Base-by-base conservation (phyloP, 2,113 vertebrate genomes). In the Actenoides hombroni region DNA sequence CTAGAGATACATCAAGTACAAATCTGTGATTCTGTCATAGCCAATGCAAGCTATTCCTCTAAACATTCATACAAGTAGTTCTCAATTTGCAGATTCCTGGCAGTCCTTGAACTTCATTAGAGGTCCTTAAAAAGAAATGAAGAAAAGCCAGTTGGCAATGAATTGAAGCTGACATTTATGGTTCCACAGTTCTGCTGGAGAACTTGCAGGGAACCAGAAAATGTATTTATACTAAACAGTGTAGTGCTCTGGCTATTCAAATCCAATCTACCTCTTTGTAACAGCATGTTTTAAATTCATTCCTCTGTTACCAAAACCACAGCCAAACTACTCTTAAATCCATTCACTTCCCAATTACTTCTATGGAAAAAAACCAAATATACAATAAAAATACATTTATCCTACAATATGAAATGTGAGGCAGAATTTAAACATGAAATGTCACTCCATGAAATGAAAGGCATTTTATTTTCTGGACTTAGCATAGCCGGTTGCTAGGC, bases 141-240 rank as follows among this genome's bases (percentile, higher is more conserved):
- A 64, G 53, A 8, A 74, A 90, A 59, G 24, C 49, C 73, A 65
- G 57, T 3, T 61, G 39, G 88, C 85, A 86, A 77, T 29, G 49
- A 88, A 88, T 42, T 83, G 63, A 64, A 92, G 86, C 59, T 86
- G 79, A 70, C 75, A 57, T 90, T 88, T 88, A 74, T 23, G 37
- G 68, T 77, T 90, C 71, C 59, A 59, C 35, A 37, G 57, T 73
- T 90, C 67, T 64, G 44, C 84, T 79, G 61, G 29, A 90, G 71
- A 94, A 77, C 37, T 88, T 80, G 28, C 0, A 83, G 63, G 51
- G 74, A 90, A 86, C 18, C 35, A 86, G 46, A 74, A 69, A 53
- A 73, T 13, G 18, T 71, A 51, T 93, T 94, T 90, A 16, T 42
- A 70, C 46, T 59, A 48, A 73, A 31, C 37, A 63, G 16, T 13